Percentiles rank a stretch among this genome's conserved stretches.
phyloP scores from a whole-genome alignment of 2,797 vertebrate species.

The Diceros bicornis region DNA sequence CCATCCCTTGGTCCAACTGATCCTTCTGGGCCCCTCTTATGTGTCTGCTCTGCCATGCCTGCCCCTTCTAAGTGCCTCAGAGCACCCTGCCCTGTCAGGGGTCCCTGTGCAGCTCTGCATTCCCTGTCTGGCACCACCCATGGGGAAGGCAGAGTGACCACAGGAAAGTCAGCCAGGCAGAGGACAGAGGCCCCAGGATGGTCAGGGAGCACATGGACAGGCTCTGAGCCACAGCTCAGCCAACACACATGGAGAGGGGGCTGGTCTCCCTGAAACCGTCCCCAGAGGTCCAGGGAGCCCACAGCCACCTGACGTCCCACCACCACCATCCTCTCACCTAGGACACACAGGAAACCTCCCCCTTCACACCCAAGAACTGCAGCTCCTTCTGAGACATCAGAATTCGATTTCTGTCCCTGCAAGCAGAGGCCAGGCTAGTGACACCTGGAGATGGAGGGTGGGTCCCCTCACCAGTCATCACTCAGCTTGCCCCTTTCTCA shows the following conservation, averaged over 20 bases:
- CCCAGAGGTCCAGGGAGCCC: rapidly evolving
- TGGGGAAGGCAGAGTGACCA: neutral
- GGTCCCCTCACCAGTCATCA: neutral
- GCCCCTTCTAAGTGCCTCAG: neutral
- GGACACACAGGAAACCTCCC: neutral
- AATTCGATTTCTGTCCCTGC: neutral
- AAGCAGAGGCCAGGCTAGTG: neutral
- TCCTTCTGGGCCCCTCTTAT: neutral
- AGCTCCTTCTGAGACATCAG: neutral
- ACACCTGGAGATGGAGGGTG: too few species aligned
- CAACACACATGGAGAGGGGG: neutral
- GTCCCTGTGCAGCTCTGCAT: too few species aligned
- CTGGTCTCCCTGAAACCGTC: neutral
- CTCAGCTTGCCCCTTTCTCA: neutral
- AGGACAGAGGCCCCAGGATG: neutral
- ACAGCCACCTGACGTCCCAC: too few species aligned
- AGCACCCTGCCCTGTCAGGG: too few species aligned
- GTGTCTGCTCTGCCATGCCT: neutral
- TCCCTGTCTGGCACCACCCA: neutral
- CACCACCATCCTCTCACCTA: neutral
- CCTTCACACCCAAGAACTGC: rapidly evolving
- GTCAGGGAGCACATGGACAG: neutral
- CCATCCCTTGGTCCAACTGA: neutral
- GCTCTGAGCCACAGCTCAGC: neutral
- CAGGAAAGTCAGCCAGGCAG: neutral